A percentile compares a stretch with the other conserved stretches of the same genome.
phyloP scores from a whole-genome alignment of 2,113 vertebrate species.

The Ictalurus furcatus region DNA sequence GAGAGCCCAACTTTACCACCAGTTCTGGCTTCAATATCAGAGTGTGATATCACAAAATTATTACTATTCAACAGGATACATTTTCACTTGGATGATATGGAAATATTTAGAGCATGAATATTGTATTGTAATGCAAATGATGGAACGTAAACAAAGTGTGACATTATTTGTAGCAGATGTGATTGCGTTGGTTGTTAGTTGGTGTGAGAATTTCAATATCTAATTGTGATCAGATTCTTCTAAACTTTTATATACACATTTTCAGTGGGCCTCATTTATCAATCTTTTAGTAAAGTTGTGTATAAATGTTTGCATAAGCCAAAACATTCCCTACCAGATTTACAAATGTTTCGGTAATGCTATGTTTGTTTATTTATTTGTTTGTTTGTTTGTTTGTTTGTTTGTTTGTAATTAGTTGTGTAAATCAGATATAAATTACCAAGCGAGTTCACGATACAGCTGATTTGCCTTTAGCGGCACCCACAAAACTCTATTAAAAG shows the following conservation, averaged over 20 bases:
- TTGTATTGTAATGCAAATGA: neutral
- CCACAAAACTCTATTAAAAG: neutral
- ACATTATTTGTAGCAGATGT: neutral
- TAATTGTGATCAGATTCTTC: too few relatives aligned
- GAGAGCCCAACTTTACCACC: slow-evolving; percentile 4
- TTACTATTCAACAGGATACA: neutral
- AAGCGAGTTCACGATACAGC: neutral
- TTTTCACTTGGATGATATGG: neutral
- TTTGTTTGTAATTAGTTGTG: neutral
- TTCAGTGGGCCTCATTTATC: neutral
- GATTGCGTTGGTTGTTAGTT: neutral
- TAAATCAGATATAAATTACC: neutral
- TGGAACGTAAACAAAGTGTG: neutral
- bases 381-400: neutral
- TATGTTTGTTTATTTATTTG: neutral
- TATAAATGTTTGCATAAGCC: neutral
- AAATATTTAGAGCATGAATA: neutral
- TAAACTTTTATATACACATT: neutral
- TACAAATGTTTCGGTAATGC: neutral
- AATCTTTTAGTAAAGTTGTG: neutral
- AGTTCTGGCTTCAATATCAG: neutral
- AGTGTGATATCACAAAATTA: neutral
- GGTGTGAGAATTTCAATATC: neutral
- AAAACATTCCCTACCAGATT: neutral
- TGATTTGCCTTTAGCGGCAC: neutral